Evolutionary conservation across 2,888 invertebrate species (phyloP).

Genomic region (Epistrophe grossulariae): DNA sequence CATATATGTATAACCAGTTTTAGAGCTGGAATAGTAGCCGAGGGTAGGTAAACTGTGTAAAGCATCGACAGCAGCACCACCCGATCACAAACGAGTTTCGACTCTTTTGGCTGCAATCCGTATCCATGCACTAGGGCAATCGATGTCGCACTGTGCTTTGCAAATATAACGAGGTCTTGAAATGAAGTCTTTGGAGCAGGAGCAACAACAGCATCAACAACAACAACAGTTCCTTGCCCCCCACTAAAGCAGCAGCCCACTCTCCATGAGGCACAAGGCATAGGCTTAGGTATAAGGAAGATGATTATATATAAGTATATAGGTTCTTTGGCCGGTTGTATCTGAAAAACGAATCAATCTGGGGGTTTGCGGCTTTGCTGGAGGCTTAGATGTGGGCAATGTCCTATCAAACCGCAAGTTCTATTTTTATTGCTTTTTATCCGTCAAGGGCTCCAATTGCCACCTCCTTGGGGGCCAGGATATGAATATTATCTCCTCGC

Average conservation of each 20-base stretch:
- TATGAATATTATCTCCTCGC: constrained; percentile 7
- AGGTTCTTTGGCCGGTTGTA: constrained; percentile 23
- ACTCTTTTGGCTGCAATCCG: constrained; percentile 43
- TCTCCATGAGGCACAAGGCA: constrained; percentile 1
- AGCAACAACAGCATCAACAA: constrained; percentile 33
- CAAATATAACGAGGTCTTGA: constrained; percentile 51
- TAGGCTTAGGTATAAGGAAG: constrained; percentile 24
- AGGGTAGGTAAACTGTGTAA: constrained; percentile 36
- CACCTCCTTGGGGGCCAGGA: constrained; percentile 22
- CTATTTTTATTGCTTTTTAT: constrained; percentile 44
- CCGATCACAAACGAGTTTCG: constrained; percentile 65
- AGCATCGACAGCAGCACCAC: constrained; percentile 38
- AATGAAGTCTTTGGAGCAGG: constrained; percentile 34
- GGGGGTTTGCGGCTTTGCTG: constrained; percentile 47
- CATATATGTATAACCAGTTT: constrained; percentile 60
- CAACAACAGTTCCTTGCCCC: constrained; percentile 41
- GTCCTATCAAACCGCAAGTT: constrained; percentile 63
- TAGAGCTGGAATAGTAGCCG: constrained; percentile 43
- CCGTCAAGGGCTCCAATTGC: constrained; percentile 28
- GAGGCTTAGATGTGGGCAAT: constrained; percentile 63
- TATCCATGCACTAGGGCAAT: constrained; percentile 73
- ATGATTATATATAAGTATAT: not conserved
- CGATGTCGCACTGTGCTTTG: constrained; percentile 67
- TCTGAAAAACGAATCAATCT: constrained; percentile 66
- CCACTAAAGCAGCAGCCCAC: constrained; percentile 20